These are phyloP conservation scores for Sebastes fasciatus DNA, from an alignment of 2,113 vertebrate species.

Conservation along the genomic window DNA sequence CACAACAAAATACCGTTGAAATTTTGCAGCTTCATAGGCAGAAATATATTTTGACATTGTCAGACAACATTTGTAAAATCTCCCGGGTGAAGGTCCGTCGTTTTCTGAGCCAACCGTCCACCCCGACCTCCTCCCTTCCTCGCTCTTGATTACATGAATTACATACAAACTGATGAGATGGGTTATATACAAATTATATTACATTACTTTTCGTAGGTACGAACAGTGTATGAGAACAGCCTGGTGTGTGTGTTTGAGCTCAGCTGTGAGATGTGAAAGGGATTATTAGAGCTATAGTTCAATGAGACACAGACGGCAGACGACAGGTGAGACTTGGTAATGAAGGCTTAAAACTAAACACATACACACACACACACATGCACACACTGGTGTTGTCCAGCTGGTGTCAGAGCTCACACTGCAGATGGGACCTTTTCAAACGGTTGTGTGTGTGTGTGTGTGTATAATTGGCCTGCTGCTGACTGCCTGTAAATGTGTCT, in stretches of 20 bases:
- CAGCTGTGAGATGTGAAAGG: conserved; percentile 53
- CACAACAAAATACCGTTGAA: too few relatives aligned
- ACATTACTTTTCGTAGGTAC: too few relatives aligned
- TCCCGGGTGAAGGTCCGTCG: too few relatives aligned
- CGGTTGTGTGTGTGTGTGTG: conserved; percentile 8
- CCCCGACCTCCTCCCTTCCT: too few relatives aligned
- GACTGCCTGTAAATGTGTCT: conserved; percentile 7
- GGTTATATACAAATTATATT: too few relatives aligned
- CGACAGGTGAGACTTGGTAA: conserved; percentile 71
- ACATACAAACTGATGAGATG: too few relatives aligned
- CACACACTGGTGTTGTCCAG: conserved; percentile 40
- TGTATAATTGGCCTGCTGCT: background rate
- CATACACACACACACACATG: conserved; percentile 6
- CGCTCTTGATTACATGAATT: too few relatives aligned
- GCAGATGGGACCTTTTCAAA: conserved; percentile 39
- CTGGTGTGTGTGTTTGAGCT: conserved; percentile 16
- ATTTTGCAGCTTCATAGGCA: too few relatives aligned
- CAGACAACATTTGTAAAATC: too few relatives aligned
- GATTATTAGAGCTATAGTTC: conserved; percentile 57
- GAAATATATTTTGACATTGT: too few relatives aligned
- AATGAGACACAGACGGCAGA: conserved; percentile 44
- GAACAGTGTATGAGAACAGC: too few relatives aligned
- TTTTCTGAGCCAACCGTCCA: too few relatives aligned
- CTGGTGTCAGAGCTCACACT: conserved; percentile 42
- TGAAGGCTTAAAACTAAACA: conserved; percentile 47